Base-by-base conservation (phyloP, 2,888 invertebrate genomes). In the Volucella inflata region DNA sequence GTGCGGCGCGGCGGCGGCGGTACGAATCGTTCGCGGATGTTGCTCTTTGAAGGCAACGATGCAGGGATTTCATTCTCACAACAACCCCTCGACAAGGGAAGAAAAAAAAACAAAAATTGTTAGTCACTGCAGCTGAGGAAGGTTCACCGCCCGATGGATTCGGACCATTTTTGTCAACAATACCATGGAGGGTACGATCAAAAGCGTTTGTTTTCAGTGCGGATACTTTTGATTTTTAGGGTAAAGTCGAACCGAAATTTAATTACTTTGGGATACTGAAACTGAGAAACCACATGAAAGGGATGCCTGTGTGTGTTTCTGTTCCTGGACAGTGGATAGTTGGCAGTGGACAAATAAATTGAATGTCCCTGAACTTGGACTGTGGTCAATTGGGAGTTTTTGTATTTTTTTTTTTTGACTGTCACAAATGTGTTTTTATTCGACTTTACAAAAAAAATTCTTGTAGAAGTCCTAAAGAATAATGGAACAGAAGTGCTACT, bases 161-260 rank as follows among this genome's bases (percentile, higher is more conserved):
- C 6, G 30, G 30, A 30, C 30, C 4, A 6, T 21, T 30, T 30
- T 30, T 30, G 4, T 6, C 6, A 30, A 30, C 30, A 30, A 30
- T 30, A 30, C 30, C 0, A 14, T 53, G 38, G 17, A n/a, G 60
- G 21, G 6, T n/a, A 59, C 14, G 62, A 8, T 6, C 42, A 17
- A 36, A 77, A 60, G 14, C 17, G 51, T 42, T 51, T 60, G 53
- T 36, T 14, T 14, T 11, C 42, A 60, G 36, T 17, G 46, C 60
- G 62, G 36, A 12, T 46, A 74, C 40, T 44, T 65, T 65, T 77
- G 70, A 55, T 68, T 64, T 67, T 71, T 14, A 9, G 50, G 30
- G 8, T 21, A 53, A n/a, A 44, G 16, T 42, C 16, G 11, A 14
- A 38, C 16, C 17, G 30, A 42, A 55, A 48, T 16, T 38, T 57